Percentiles rank a stretch among this genome's conserved stretches.
Evolutionary conservation across 2,888 invertebrate species (phyloP).

Genomic region (Orthonychiurus folsomi): DNA sequence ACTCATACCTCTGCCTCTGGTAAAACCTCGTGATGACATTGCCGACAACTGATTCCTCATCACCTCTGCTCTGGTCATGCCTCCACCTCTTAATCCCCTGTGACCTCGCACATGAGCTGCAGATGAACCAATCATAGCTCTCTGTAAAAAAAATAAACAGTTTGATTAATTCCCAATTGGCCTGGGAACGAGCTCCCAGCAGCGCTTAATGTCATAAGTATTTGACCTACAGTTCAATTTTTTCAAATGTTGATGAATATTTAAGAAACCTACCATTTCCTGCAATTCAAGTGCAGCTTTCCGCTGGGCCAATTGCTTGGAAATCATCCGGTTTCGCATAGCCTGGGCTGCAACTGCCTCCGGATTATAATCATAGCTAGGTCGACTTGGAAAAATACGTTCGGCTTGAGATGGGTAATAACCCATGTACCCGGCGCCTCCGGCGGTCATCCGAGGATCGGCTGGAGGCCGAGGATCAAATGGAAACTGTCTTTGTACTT

Average conservation of each 20-base stretch:
- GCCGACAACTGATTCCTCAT: background rate
- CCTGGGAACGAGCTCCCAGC: no score
- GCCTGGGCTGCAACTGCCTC: background rate
- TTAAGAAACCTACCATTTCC: background rate
- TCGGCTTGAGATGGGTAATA: no score
- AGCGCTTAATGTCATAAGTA: no score
- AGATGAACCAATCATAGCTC: background rate
- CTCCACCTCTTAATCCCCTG: background rate
- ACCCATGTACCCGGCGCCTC: background rate
- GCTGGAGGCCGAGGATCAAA: background rate
- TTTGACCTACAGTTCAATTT: no score
- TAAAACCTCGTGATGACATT: background rate
- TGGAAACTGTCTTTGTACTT: background rate
- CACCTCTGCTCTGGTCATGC: no score
- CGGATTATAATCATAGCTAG: background rate
- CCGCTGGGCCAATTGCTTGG: background rate
- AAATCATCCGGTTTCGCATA: constrained; percentile 3
- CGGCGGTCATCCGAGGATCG: background rate
- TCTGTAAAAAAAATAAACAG: background rate
- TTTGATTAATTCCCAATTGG: background rate
- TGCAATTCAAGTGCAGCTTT: background rate
- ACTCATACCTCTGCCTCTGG: background rate
- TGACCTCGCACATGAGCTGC: background rate
- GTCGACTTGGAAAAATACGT: background rate
- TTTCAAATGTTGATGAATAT: no score